phyloP scores from a whole-genome alignment of 2,113 vertebrate genomes.

The Rhombomys opimus region DNA sequence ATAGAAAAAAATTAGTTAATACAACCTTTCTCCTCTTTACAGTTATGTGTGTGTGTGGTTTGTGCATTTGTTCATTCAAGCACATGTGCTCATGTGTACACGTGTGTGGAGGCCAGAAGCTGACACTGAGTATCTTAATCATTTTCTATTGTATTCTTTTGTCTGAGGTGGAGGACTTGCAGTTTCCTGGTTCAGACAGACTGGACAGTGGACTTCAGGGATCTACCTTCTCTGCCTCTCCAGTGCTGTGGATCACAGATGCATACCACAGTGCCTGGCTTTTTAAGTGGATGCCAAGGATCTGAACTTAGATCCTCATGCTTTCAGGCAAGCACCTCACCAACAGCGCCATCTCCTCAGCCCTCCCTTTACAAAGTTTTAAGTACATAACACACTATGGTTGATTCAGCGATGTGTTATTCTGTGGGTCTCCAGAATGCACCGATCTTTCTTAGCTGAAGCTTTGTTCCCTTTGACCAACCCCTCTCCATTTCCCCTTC shows the following conservation, averaged over 20 bases:
- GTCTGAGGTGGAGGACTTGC: not conserved
- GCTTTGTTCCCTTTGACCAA: not conserved
- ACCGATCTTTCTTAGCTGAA: not conserved
- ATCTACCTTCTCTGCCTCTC: not conserved
- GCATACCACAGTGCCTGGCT: not conserved
- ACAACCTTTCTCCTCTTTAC: not conserved
- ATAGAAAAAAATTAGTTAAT: not conserved
- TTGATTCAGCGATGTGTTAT: accelerated
- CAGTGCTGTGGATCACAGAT: not conserved
- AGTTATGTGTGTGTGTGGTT: not conserved
- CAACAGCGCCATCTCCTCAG: too few relatives aligned
- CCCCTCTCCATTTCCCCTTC: not conserved
- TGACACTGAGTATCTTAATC: not conserved
- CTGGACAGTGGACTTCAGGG: not conserved
- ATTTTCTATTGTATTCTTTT: not conserved
- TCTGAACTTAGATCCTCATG: not conserved
- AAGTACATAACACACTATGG: not conserved
- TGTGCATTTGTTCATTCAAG: not conserved
- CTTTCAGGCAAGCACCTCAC: not conserved
- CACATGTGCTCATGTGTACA: not conserved
- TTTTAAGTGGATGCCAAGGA: not conserved
- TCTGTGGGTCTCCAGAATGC: not conserved
- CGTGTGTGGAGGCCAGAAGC: not conserved
- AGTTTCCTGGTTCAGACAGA: not conserved
- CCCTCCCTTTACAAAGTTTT: not conserved